A percentile compares a stretch with the other conserved stretches of the same genome.
Conservation (phyloP, 1,140 invertebrate species). For the Tetranychus urticae region DNA sequence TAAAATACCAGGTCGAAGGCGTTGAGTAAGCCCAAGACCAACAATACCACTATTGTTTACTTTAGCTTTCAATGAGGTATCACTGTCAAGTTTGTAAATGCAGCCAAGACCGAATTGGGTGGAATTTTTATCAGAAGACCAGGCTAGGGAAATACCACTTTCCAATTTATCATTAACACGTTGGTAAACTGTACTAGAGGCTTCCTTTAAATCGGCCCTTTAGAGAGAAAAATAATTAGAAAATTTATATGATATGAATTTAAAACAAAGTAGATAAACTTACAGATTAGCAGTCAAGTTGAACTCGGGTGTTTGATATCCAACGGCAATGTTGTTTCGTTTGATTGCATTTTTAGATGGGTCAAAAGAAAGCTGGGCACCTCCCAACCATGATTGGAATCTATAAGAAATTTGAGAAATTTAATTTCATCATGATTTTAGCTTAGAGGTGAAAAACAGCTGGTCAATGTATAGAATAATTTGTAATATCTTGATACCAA, state of each 20-base stretch:
- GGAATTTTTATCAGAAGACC: constrained; percentile 57
- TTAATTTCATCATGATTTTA: neutral
- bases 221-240: neutral
- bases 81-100: constrained; percentile 61
- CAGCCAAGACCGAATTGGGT: constrained; percentile 74
- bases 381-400: constrained; percentile 7
- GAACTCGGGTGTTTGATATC: constrained; percentile 68
- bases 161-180: constrained; percentile 62
- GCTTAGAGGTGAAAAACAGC: no score
- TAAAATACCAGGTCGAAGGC: constrained; percentile 66
- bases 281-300: constrained; percentile 79
- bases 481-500: constrained; percentile 25
- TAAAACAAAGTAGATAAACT: constrained; percentile 1
- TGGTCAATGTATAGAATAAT: neutral
- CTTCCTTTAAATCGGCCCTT: constrained; percentile 53
- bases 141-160: constrained; percentile 64
- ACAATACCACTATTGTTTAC: constrained; percentile 82
- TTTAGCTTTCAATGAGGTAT: constrained; percentile 57
- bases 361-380: constrained; percentile 47
- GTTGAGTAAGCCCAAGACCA: constrained; percentile 81
- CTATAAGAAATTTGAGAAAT: neutral
- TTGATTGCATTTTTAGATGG: constrained; percentile 62
- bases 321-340: constrained; percentile 81
- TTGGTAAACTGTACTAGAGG: constrained; percentile 75
- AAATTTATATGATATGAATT: neutral